phyloP scores from a whole-genome alignment of 2,797 vertebrate species.

The Dendrocincla fuliginosa region DNA sequence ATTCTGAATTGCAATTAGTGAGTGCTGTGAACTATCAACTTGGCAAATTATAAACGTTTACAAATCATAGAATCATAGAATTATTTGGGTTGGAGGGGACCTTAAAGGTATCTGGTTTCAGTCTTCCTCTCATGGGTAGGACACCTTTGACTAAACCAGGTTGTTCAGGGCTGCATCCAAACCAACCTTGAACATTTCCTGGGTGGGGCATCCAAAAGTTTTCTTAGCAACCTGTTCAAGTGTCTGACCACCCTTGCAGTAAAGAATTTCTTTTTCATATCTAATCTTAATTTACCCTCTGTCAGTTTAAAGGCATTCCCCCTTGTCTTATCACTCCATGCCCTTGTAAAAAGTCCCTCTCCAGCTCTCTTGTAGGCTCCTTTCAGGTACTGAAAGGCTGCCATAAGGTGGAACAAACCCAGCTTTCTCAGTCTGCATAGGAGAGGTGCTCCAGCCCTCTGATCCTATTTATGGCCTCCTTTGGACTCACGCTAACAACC shows the following conservation, averaged over 20 bases:
- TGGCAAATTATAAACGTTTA: not conserved
- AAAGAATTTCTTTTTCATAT: not conserved
- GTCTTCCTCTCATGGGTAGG: rapidly evolving
- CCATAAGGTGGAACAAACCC: not conserved
- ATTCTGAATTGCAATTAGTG: not conserved
- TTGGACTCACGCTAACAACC: no score
- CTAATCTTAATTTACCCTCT: not conserved
- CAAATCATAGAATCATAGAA: not conserved
- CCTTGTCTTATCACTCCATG: not conserved
- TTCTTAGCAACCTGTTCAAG: not conserved
- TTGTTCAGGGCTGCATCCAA: not conserved
- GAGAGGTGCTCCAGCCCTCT: not conserved
- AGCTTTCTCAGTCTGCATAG: not conserved
- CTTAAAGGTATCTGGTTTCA: not conserved
- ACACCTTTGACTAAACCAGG: not conserved
- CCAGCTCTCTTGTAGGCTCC: not conserved
- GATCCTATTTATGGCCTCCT: no score
- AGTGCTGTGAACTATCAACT: not conserved
- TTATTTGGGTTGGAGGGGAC: not conserved
- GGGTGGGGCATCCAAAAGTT: not conserved
- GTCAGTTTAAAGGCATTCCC: not conserved
- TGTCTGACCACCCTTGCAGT: not conserved
- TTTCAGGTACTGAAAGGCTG: not conserved
- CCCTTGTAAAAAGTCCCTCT: rapidly evolving
- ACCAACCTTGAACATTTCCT: not conserved